These are phyloP conservation scores for Agrotis puta DNA, from an alignment of 2,888 invertebrate genomes.

Conservation along the genomic window DNA sequence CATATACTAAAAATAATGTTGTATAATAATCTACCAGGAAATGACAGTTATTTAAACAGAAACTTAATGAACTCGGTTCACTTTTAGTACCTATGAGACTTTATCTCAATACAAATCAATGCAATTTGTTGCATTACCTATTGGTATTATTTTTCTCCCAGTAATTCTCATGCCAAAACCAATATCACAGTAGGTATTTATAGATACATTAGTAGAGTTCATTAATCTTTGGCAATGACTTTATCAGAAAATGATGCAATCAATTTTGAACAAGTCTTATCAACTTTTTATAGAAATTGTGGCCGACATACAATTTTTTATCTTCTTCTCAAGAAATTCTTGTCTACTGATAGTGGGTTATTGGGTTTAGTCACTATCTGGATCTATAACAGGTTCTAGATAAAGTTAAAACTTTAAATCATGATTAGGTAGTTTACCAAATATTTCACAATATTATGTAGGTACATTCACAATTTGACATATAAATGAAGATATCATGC, in stretches of 20 bases:
- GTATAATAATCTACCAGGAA: too few species aligned
- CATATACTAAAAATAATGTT: too few species aligned
- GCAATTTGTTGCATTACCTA: neutral
- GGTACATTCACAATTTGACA: too few species aligned
- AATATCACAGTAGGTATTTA: constrained; percentile 14
- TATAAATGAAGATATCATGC: too few species aligned
- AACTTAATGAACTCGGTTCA: too few species aligned
- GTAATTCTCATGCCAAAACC: neutral
- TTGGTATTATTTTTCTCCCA: neutral
- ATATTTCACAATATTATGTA: constrained; percentile 9
- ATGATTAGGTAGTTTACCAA: neutral
- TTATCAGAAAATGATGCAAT: constrained; percentile 27
- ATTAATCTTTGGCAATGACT: constrained; percentile 11
- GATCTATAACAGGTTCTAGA: neutral
- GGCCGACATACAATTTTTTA: neutral
- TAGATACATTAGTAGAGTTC: constrained; percentile 25
- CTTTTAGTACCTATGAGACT: neutral
- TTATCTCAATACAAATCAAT: neutral
- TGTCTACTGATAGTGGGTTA: constrained; percentile 9
- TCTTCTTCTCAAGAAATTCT: neutral
- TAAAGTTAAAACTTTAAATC: neutral
- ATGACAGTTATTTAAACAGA: too few species aligned
- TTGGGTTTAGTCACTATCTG: constrained; percentile 13
- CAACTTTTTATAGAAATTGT: neutral
- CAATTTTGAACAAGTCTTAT: neutral